phyloP scores from a whole-genome alignment of 2,113 vertebrate genomes.

The Aegithalos caudatus region DNA sequence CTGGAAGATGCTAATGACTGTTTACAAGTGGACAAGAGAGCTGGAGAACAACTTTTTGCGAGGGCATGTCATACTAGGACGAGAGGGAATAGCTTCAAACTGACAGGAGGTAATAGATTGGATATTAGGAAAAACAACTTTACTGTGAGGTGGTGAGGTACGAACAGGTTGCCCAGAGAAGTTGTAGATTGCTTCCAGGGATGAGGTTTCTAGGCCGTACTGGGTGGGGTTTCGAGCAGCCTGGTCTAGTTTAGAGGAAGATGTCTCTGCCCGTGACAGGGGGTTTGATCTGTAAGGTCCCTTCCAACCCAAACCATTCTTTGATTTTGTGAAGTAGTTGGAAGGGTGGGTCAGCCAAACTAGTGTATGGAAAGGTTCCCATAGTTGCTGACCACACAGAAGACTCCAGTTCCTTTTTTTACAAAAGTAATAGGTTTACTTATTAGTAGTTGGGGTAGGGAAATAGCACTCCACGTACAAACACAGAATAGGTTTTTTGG shows the following conservation, averaged over 20 bases:
- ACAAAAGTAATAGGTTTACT: background rate
- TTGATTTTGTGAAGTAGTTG: background rate
- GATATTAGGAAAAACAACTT: background rate
- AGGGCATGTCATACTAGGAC: background rate
- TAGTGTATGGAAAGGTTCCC: background rate
- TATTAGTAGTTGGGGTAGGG: background rate
- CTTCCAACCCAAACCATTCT: background rate
- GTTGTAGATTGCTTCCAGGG: background rate
- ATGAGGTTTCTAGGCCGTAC: background rate
- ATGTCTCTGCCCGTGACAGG: background rate
- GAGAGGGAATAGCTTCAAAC: background rate
- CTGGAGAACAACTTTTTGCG: background rate
- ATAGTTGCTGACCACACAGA: background rate
- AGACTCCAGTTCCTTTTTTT: background rate
- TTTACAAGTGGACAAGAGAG: background rate
- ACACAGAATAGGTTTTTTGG: background rate
- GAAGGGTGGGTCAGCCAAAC: background rate
- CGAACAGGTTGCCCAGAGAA: background rate
- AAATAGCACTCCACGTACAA: background rate
- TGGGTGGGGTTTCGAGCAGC: background rate
- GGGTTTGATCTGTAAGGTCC: background rate
- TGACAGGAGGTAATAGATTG: background rate
- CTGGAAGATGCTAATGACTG: background rate
- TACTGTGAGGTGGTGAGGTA: background rate
- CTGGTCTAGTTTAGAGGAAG: background rate